phyloP scores from a whole-genome alignment of 35 echinoderm and acorn worm species.

The Stichopus chloronotus region DNA sequence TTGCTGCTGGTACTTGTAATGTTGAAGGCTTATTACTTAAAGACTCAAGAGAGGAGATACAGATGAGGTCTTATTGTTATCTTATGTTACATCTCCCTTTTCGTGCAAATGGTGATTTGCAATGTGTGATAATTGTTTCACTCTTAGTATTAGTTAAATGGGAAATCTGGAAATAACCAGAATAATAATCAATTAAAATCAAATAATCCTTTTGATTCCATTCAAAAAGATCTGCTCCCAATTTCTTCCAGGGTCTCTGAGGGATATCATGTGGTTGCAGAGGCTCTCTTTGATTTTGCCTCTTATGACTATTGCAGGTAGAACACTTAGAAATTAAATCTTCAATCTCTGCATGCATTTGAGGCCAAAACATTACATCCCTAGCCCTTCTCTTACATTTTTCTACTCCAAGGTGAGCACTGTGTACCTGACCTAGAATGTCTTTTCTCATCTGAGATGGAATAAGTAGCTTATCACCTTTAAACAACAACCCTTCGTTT shows the following conservation, averaged over 20 bases:
- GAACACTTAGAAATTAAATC: not conserved
- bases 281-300: not conserved
- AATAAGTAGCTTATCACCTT: not conserved
- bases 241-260: not conserved
- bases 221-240: not conserved
- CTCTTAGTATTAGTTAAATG: not conserved
- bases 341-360: slow-evolving; percentile 23
- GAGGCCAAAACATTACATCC: not conserved
- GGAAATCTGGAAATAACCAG: not conserved
- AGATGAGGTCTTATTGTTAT: no score
- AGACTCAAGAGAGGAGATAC: no score
- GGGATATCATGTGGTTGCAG: slow-evolving; percentile 4
- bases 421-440: not conserved
- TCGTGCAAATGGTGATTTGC: not conserved
- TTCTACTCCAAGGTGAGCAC: slow-evolving; percentile 3
- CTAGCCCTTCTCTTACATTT: not conserved
- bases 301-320: not conserved
- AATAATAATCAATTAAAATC: not conserved
- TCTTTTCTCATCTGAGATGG: not conserved
- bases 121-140: slow-evolving; percentile 9
- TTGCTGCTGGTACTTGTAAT: no score
- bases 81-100: no score
- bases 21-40: no score
- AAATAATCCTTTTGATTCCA: not conserved
- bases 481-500: not conserved